Evolutionary conservation across 2,797 vertebrate species (phyloP), one percentile per base, ranked within the genome.

Genomic region (Coccyzus lansbergi): DNA sequence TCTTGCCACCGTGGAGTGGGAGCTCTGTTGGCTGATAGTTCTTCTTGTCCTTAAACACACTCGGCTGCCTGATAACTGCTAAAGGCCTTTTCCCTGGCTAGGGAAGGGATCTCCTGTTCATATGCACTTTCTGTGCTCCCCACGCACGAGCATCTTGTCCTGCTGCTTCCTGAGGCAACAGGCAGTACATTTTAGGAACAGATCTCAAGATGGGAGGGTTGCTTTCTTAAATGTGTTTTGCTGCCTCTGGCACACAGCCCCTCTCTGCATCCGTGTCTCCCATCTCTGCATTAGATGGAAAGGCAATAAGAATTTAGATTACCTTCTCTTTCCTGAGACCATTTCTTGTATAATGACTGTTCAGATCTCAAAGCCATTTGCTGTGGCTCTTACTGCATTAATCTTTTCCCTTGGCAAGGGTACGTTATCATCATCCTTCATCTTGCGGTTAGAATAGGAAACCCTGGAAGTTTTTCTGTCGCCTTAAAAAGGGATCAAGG

Each of bases 351-450:
- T 65, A 81, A 92, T 76, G 80, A 70, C 64, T 86, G 22, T 60
- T 91, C 74, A 31, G 80, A 52, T 86, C 80, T 81, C 65, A 40
- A 56, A 91, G 83, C 55, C 76, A 72, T 78, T 96, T 89, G 29
- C 89, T 70, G 79, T 77, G 60, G 68, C 85, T 75, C 56, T 87
- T 64, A 68, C 36, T 68, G 29, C 82, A 89, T 91, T 91, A 83
- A 88, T 92, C 68, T 96, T 88, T 64, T 92, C 49, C 24, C 63
- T 78, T 86, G 80, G 51, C 59, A 78, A 88, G 63, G 59, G 40
- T 71, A 11, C 86, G 76, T 92, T 68, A 86, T 59, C 31, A 68
- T 82, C 81, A 59, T 78, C 6, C 4, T 72, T 94, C 74, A 53
- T 86, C 69, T 92, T 87, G 38, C 53, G 6, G 51, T 71, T 92